A percentile compares a stretch with the other conserved stretches of the same genome.
Conservation (phyloP, 2,113 vertebrate species). For the Scortum barcoo region DNA sequence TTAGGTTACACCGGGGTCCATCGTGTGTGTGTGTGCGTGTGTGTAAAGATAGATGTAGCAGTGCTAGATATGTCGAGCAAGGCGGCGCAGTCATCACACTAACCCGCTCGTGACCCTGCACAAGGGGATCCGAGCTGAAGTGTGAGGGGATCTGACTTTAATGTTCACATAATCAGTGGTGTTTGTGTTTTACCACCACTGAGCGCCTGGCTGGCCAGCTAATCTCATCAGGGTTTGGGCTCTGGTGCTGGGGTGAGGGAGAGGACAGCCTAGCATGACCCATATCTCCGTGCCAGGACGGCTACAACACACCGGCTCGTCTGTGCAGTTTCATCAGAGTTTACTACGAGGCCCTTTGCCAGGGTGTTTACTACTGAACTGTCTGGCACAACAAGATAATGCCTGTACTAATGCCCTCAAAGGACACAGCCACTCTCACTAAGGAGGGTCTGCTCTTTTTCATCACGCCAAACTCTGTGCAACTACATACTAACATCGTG, state of each 20-base stretch:
- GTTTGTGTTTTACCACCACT: constrained; percentile 78
- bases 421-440: constrained; percentile 69
- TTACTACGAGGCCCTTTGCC: constrained; percentile 76
- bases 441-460: constrained; percentile 38
- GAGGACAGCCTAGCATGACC: constrained; percentile 81
- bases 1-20: constrained; percentile 30
- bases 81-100: constrained; percentile 40
- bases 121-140: constrained; percentile 66
- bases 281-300: constrained; percentile 78
- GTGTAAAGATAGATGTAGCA: not conserved
- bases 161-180: constrained; percentile 75
- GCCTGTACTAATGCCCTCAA: constrained; percentile 64
- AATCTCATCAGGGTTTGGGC: constrained; percentile 83
- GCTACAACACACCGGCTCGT: constrained; percentile 60
- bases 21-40: too few species aligned
- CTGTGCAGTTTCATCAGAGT: constrained; percentile 59
- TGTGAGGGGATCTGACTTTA: constrained; percentile 73
- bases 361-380: constrained; percentile 76
- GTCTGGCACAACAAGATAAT: constrained; percentile 79
- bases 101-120: constrained; percentile 71
- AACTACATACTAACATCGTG: not conserved
- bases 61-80: constrained; percentile 11
- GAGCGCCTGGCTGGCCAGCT: constrained; percentile 74
- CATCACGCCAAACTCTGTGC: constrained; percentile 27
- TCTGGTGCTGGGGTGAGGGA: constrained; percentile 76